Evolutionary conservation across 2,113 vertebrate species (phyloP), one percentile per base, ranked within the genome.

Genomic region (Alligator mississippiensis): DNA sequence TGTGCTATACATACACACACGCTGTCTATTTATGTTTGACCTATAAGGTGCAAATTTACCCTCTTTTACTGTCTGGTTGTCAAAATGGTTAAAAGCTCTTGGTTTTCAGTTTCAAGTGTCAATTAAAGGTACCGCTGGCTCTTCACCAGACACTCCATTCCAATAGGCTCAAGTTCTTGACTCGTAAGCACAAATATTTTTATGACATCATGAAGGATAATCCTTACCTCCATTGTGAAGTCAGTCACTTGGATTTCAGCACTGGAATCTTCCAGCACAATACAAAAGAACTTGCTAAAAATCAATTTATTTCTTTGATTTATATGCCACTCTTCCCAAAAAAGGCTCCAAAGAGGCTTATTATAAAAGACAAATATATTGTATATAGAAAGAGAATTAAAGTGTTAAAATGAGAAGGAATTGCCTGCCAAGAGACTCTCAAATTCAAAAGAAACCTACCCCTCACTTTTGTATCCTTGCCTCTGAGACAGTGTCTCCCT

Each of bases 31-130:
- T 47, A 47, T 47, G 47, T 47, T 47, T 47, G 47, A 47, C 47
- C 47, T 47, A 47, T 47, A 47, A 47, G 47, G 47, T 47, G 47
- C 47, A 47, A 47, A 47, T 47, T 47, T 47, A 47, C 47, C 47
- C 47, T 47, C 47, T 47, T 47, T 47, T 9, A 47, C 47, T 47
- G 47, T 47, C 47, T 47, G 47, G 47, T 47, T 76, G 24, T 72
- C 0, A 1, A 28, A 47, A 17, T 27, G 76, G n/a, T 10, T 82
- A 88, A 0, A 1, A 82, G 30, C 62, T 25, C 4, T 8, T 1
- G 2, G 87, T 34, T 47, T 93, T 13, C 54, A 25, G 9, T 21
- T 34, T 82, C 55, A 80, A 21, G 10, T 61, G 25, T 80, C 70
- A 80, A 82, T 80, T 24, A 17, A 63, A 64, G 74, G 22, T 38